A percentile compares a stretch with the other conserved stretches of the same genome.
Conservation (phyloP, 2,888 invertebrate species). For the Dryobotodes eremita region DNA sequence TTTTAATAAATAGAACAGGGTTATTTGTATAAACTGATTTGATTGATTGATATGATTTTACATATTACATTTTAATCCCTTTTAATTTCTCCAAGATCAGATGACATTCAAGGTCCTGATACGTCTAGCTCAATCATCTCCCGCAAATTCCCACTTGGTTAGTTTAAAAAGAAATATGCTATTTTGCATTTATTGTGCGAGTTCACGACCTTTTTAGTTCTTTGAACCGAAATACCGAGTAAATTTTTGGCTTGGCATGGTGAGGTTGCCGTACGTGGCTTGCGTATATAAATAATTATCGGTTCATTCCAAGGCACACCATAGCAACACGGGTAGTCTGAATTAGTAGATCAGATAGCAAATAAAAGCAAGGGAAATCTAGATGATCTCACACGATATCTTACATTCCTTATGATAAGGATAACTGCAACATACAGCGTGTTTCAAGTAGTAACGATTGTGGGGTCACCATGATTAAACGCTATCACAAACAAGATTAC, state of each 20-base stretch:
- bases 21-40: constrained; percentile 16
- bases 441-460: constrained; percentile 31
- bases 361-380: constrained; percentile 16
- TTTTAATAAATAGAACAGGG: not conserved
- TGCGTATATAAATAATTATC: constrained; percentile 36
- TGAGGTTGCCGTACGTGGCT: constrained; percentile 21
- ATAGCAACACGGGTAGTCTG: constrained; percentile 4
- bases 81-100: not conserved
- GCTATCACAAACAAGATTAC: constrained; percentile 47
- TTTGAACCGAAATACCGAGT: constrained; percentile 21
- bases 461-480: constrained; percentile 20
- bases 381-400: constrained; percentile 26
- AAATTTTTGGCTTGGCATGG: constrained; percentile 26
- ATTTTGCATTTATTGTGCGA: constrained; percentile 25
- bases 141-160: constrained; percentile 7
- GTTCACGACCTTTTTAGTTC: constrained; percentile 39
- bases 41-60: constrained; percentile 7
- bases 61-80: not conserved
- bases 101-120: not conserved
- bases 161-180: not conserved
- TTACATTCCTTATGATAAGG: constrained; percentile 24
- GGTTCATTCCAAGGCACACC: not conserved
- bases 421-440: constrained; percentile 14
- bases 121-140: not conserved
- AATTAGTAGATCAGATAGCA: constrained; percentile 2